Evolutionary conservation across 2,888 invertebrate genomes (phyloP).

Genomic region (Buathra laborator): DNA sequence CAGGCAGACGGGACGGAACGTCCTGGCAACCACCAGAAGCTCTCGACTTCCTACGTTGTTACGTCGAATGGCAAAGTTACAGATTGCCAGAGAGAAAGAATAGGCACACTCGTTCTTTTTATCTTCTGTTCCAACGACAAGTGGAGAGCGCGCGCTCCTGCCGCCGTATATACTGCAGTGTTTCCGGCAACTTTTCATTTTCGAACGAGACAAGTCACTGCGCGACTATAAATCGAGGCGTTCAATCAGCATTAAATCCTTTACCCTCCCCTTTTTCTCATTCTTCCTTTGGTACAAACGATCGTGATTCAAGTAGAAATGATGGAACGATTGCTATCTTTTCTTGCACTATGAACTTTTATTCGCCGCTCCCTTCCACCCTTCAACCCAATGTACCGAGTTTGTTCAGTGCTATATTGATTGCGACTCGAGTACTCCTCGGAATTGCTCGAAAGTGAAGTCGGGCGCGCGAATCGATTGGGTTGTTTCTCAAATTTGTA

Average conservation of each 20-base stretch:
- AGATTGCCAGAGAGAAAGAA: slow-evolving; percentile 75
- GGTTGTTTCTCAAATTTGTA: slow-evolving; percentile 67
- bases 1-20: slow-evolving; percentile 53
- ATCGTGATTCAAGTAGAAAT: slow-evolving; percentile 25
- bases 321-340: slow-evolving; percentile 23
- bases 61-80: slow-evolving; percentile 79
- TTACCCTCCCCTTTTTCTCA: not conserved
- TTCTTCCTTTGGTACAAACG: not conserved
- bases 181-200: slow-evolving; percentile 15
- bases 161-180: not conserved
- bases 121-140: slow-evolving; percentile 50
- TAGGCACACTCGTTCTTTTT: slow-evolving; percentile 56
- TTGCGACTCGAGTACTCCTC: slow-evolving; percentile 36
- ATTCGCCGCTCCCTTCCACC: too few relatives aligned
- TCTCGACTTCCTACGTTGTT: slow-evolving; percentile 72
- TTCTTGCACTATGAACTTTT: not conserved
- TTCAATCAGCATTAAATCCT: slow-evolving; percentile 9
- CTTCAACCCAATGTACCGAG: not conserved
- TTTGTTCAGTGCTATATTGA: slow-evolving; percentile 38
- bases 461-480: slow-evolving; percentile 60
- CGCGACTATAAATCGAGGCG: not conserved
- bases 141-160: slow-evolving; percentile 9
- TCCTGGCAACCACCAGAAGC: slow-evolving; percentile 67
- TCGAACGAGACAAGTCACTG: not conserved
- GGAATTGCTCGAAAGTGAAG: slow-evolving; percentile 49